These are phyloP conservation scores for Haplotaxodon microlepis DNA, from an alignment of 2,113 vertebrate genomes.

Conservation along the genomic window DNA sequence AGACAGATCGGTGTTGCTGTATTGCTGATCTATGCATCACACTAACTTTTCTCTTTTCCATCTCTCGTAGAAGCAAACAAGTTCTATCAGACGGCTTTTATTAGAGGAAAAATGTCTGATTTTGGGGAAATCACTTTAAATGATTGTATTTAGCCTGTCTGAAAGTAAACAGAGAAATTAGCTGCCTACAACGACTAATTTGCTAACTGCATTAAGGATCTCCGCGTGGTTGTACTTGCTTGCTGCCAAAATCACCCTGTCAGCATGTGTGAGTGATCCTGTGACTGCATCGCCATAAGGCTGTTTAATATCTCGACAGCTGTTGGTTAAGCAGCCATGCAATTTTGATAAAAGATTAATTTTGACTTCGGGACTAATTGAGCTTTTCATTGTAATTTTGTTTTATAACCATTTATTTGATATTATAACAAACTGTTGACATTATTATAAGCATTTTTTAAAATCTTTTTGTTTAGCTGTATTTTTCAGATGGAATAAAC, in stretches of 20 bases:
- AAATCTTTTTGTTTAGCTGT: not conserved
- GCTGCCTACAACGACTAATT: not conserved
- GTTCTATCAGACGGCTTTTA: not conserved
- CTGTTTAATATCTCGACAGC: not conserved
- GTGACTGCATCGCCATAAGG: not conserved
- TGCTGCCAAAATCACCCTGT: not conserved
- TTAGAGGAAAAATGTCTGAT: not conserved
- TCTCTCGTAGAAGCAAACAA: not conserved
- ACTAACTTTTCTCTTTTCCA: not conserved
- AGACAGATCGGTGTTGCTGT: not conserved
- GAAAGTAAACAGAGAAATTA: not conserved
- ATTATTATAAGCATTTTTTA: accelerated
- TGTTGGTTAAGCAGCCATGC: not conserved
- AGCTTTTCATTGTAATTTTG: not conserved
- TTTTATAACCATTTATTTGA: not conserved
- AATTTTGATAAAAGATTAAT: not conserved
- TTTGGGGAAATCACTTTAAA: not conserved
- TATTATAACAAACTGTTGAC: not conserved
- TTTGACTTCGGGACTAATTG: not conserved
- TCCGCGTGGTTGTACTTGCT: not conserved
- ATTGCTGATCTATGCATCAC: not conserved
- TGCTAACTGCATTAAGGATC: not conserved
- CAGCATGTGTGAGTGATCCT: not conserved
- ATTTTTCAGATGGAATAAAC: not conserved
- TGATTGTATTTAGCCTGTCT: not conserved